These are phyloP conservation scores for Orthonyx spaldingii DNA, from an alignment of 2,113 vertebrate genomes.

Conservation along the genomic window DNA sequence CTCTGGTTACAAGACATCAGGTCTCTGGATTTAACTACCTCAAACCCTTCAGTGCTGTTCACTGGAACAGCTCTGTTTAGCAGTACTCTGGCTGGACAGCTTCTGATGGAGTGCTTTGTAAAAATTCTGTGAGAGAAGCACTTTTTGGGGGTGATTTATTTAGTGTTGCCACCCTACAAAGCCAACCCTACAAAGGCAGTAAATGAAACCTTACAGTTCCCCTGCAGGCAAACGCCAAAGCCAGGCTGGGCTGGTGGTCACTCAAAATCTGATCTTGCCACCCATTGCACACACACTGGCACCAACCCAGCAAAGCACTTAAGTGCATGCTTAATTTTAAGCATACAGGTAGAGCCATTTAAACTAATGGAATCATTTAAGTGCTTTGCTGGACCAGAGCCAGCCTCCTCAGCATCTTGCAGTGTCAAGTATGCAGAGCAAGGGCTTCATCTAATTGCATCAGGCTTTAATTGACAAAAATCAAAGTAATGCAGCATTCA, in stretches of 20 bases:
- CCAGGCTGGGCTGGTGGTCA: not conserved
- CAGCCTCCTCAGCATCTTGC: constrained; percentile 40
- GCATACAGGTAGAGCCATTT: constrained; percentile 33
- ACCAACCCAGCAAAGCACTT: constrained; percentile 44
- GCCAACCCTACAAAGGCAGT: not conserved
- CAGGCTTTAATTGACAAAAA: constrained; percentile 49
- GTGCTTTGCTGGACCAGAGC: constrained; percentile 42
- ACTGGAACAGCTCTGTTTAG: not conserved
- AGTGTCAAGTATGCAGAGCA: not conserved
- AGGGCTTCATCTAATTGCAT: constrained; percentile 40
- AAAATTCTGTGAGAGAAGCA: not conserved
- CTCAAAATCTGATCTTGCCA: not conserved
- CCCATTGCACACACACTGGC: not conserved
- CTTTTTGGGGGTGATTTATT: not conserved
- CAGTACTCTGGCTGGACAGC: not conserved
- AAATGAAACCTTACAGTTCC: not conserved
- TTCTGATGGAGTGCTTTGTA: not conserved
- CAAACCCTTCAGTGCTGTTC: not conserved
- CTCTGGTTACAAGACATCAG: not conserved
- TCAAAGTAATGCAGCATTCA: not conserved
- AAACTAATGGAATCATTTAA: constrained; percentile 49
- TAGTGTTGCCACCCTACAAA: not conserved
- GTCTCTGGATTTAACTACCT: not conserved
- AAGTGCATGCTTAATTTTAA: constrained; percentile 27
- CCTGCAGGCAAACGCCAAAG: not conserved